Conservation (phyloP, 2,888 invertebrate genomes). For the Hydraecia micacea region DNA sequence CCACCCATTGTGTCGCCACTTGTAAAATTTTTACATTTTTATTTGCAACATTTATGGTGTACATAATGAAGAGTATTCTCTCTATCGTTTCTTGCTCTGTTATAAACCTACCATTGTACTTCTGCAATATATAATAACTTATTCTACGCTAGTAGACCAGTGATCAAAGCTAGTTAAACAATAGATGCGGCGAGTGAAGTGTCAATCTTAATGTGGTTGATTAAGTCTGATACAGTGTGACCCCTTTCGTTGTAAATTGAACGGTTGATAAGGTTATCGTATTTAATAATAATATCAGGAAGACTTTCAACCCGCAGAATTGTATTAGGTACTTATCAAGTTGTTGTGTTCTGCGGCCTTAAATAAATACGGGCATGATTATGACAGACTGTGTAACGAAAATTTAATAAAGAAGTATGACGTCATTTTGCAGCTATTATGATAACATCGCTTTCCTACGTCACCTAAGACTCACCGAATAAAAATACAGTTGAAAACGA, state of each 20-base stretch:
- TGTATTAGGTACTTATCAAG: neutral
- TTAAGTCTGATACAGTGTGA: slow-evolving; percentile 31
- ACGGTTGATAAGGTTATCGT: slow-evolving; percentile 18
- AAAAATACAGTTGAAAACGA: neutral
- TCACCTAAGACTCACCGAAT: neutral
- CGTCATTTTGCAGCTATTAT: neutral
- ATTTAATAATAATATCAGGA: slow-evolving; percentile 17
- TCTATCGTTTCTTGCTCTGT: neutral
- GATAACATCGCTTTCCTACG: no score
- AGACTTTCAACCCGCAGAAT: slow-evolving; percentile 15
- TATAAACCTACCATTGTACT: neutral
- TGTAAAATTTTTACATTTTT: no score
- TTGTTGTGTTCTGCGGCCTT: neutral
- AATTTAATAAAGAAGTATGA: neutral
- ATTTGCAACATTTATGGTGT: no score
- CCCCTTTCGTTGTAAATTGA: slow-evolving; percentile 44
- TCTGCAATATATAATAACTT: neutral
- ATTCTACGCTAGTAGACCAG: slow-evolving; percentile 1
- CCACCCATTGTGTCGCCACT: no score
- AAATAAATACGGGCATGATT: slow-evolving; percentile 3
- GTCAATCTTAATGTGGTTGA: slow-evolving; percentile 59
- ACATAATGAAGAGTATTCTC: neutral
- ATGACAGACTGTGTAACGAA: neutral
- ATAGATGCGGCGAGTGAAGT: slow-evolving; percentile 33
- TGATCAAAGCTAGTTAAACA: slow-evolving; percentile 20